Evolutionary conservation across 2,797 vertebrate species (phyloP).

Genomic region (Pseudocheirus occidentalis): DNA sequence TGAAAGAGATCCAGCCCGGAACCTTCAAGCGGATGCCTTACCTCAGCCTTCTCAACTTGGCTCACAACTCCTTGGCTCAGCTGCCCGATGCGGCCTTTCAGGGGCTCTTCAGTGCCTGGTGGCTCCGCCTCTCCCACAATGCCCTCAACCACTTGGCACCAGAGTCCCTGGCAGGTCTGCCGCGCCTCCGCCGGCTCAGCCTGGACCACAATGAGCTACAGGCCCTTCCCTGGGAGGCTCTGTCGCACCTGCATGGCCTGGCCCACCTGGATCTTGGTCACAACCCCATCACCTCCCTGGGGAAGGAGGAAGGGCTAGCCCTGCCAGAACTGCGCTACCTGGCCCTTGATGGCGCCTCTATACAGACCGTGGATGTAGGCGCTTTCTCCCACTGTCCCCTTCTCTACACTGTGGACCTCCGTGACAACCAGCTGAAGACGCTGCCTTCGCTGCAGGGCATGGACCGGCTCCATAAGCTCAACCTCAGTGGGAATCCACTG

Average conservation of each 20-base stretch:
- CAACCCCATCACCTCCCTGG: conserved; percentile 93
- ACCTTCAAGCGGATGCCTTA: conserved; percentile 92
- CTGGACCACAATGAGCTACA: conserved; percentile 96
- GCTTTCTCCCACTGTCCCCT: conserved; percentile 89
- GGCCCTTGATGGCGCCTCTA: conserved; percentile 90
- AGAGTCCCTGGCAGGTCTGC: conserved; percentile 91
- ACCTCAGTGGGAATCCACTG: conserved; percentile 91
- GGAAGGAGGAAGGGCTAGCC: conserved; percentile 88
- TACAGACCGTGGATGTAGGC: conserved; percentile 90
- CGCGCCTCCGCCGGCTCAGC: conserved; percentile 90
- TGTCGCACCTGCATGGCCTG: conserved; percentile 90
- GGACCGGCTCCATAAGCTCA: conserved; percentile 85
- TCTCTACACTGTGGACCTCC: conserved; percentile 90
- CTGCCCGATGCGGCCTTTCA: conserved; percentile 96
- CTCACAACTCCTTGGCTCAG: conserved; percentile 92
- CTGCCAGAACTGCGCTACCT: conserved; percentile 93
- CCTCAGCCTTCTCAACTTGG: conserved; percentile 91
- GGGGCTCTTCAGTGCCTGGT: conserved; percentile 91
- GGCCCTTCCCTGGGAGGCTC: conserved; percentile 90
- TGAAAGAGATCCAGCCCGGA: conserved; percentile 94
- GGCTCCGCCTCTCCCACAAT: conserved; percentile 94
- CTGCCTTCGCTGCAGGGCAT: conserved; percentile 88
- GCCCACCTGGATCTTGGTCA: conserved; percentile 90
- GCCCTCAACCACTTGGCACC: conserved; percentile 90
- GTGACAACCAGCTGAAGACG: conserved; percentile 91